A percentile compares a stretch with the other conserved stretches of the same genome.
phyloP scores from a whole-genome alignment of 2,888 invertebrate genomes.

The Phytoseiulus persimilis region DNA sequence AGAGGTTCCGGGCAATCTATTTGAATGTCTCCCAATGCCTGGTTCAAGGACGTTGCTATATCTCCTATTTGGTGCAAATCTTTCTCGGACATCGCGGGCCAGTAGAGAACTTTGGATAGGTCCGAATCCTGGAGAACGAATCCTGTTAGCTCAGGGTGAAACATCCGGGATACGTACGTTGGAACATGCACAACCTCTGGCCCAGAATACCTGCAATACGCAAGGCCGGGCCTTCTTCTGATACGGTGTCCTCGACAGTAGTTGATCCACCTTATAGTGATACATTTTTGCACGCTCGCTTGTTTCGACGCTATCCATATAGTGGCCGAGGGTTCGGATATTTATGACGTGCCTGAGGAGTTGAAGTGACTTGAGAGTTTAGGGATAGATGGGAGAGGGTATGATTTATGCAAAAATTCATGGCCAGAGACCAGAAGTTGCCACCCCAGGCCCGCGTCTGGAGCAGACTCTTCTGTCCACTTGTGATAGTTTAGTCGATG shows the following conservation, averaged over 20 bases:
- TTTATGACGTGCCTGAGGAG: conserved; percentile 19
- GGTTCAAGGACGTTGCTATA: conserved; percentile 6
- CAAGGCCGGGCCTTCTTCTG: conserved; percentile 32
- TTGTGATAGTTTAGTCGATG: too few species aligned
- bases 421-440: too few species aligned
- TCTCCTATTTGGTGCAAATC: conserved; percentile 28
- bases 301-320: conserved; percentile 16
- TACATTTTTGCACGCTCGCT: conserved; percentile 8
- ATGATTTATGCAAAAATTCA: too few species aligned
- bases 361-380: background rate
- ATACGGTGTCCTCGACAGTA: conserved; percentile 13
- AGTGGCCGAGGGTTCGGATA: background rate
- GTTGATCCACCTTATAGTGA: conserved; percentile 33
- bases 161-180: background rate
- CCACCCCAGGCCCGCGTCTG: too few species aligned
- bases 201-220: background rate
- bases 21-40: conserved; percentile 18
- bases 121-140: background rate
- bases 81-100: conserved; percentile 31
- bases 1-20: conserved; percentile 21
- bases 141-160: too few species aligned
- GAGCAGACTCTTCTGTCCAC: too few species aligned
- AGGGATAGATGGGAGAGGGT: too few species aligned
- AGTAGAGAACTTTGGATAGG: conserved; percentile 22
- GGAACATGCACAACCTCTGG: too few species aligned